Conservation (phyloP, 2,797 vertebrate genomes). For the Mormyrops boulengeri region DNA sequence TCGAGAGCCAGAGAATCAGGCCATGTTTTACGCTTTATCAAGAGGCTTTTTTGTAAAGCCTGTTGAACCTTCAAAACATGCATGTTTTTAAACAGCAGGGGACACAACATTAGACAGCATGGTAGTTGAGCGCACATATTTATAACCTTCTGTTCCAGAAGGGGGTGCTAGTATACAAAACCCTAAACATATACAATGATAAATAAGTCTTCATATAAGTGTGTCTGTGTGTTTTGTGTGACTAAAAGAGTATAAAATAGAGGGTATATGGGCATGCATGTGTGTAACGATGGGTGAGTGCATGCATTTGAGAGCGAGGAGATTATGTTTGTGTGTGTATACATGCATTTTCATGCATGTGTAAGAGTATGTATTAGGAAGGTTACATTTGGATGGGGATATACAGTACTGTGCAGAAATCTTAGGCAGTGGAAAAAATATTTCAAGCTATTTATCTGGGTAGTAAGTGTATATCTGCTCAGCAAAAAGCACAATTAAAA, state of each 20-base stretch:
- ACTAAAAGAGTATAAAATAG: neutral
- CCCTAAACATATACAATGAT: neutral
- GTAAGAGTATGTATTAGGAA: neutral
- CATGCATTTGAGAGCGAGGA: neutral
- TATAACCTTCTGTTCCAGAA: neutral
- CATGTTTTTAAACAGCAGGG: neutral
- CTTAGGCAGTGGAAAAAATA: neutral
- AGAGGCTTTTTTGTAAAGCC: neutral
- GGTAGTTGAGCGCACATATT: neutral
- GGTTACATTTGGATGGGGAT: neutral
- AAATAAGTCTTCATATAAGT: neutral
- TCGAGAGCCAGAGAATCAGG: slow-evolving; percentile 22
- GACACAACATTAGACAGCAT: neutral
- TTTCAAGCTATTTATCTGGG: neutral
- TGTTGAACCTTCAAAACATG: neutral
- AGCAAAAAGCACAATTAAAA: neutral
- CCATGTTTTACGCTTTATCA: neutral
- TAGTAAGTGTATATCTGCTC: neutral
- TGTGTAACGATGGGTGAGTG: neutral
- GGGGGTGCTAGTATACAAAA: neutral
- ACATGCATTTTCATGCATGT: neutral
- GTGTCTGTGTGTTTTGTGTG: neutral
- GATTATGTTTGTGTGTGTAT: neutral
- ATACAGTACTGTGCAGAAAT: neutral
- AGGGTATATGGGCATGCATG: neutral